These are phyloP conservation scores for Hirtodrosophila histrioides DNA, from an alignment of 2,888 invertebrate species.

Conservation along the genomic window DNA sequence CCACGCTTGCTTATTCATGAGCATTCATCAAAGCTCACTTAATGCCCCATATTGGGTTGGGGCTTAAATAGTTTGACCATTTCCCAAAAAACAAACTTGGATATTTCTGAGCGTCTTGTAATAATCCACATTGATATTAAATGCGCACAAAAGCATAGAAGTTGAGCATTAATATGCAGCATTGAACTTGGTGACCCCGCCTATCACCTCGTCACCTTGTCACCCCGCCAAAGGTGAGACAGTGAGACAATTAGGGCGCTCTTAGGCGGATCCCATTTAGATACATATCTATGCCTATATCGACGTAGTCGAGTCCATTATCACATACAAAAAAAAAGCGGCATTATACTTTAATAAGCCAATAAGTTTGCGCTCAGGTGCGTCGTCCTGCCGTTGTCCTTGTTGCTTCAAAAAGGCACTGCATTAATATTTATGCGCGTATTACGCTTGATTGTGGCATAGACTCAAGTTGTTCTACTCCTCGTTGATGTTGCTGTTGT, in stretches of 20 bases:
- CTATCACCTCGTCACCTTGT: conserved; percentile 30
- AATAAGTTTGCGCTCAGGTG: conserved; percentile 77
- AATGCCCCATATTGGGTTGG: conserved; percentile 64
- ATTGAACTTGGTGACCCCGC: conserved; percentile 42
- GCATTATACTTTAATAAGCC: conserved; percentile 79
- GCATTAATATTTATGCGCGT: conserved; percentile 74
- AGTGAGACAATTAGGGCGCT: conserved; percentile 50
- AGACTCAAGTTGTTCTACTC: conserved; percentile 17
- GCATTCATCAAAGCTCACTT: conserved; percentile 74
- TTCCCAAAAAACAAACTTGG: conserved; percentile 26
- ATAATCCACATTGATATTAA: conserved; percentile 68
- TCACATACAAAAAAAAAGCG: conserved; percentile 31
- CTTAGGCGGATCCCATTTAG: conserved; percentile 6
- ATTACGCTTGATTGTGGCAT: conserved; percentile 57
- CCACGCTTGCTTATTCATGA: conserved; percentile 73
- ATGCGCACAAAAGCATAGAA: conserved; percentile 44
- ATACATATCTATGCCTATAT: neutral
- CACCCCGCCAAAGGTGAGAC: conserved; percentile 16
- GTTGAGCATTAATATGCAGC: conserved; percentile 67
- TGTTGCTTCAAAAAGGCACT: conserved; percentile 43
- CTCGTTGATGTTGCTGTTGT: neutral
- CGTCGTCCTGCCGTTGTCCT: conserved; percentile 4
- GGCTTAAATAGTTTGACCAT: conserved; percentile 69
- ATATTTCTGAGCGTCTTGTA: conserved; percentile 51
- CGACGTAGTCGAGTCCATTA: conserved; percentile 42